These are phyloP conservation scores for Metopolophium dirhodum DNA, from an alignment of 1,140 invertebrate genomes.

Conservation along the genomic window DNA sequence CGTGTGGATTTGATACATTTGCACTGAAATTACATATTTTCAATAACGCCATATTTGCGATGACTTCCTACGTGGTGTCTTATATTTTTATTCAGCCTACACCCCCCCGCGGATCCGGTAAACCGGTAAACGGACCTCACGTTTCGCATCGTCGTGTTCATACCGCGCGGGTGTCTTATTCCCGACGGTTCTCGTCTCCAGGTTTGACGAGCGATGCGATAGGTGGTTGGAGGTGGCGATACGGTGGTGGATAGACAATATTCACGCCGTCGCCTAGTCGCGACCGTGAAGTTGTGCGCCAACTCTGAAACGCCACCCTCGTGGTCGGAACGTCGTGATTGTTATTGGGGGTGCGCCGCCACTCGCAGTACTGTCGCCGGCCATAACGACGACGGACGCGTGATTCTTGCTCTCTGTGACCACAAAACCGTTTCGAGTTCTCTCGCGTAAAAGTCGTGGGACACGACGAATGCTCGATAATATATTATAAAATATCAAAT, in stretches of 20 bases:
- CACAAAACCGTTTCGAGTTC: neutral
- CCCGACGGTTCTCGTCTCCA: no score
- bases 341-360: neutral
- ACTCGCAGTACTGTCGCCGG: conserved; percentile 4
- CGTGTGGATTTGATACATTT: no score
- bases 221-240: no score
- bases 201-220: neutral
- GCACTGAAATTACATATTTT: neutral
- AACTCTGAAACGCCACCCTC: conserved; percentile 20
- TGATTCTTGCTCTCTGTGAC: neutral
- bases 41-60: neutral
- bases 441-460: neutral
- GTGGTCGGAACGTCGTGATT: neutral
- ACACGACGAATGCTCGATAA: neutral
- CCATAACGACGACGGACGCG: neutral
- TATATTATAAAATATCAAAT: no score
- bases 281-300: conserved; percentile 33
- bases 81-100: neutral
- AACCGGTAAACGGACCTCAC: no score
- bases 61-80: neutral
- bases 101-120: no score
- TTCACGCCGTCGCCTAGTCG: neutral
- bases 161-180: neutral
- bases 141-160: neutral
- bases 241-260: neutral